phyloP scores from a whole-genome alignment of 1,140 invertebrate species.

The Oppia nitens region DNA sequence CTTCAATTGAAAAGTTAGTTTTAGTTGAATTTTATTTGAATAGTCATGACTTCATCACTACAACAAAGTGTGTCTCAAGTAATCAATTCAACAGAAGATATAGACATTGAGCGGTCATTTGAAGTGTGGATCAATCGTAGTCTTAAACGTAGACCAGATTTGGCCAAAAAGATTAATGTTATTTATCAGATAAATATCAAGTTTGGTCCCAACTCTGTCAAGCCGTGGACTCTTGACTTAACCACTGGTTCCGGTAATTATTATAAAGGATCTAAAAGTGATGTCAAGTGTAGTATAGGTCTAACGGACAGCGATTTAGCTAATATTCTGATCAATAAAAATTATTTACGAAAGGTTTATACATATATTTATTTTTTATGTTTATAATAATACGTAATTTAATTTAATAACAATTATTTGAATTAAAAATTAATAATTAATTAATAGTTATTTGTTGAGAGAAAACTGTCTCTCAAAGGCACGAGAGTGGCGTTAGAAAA shows the following conservation, averaged over 20 bases:
- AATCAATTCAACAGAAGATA: neutral
- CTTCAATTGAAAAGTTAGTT: too few relatives aligned
- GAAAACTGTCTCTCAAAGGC: neutral
- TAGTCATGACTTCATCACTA: too few relatives aligned
- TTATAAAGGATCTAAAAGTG: neutral
- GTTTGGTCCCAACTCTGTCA: too few relatives aligned
- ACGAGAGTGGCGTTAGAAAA: neutral
- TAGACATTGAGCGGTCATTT: neutral
- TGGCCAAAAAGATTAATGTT: neutral
- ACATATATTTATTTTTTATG: neutral
- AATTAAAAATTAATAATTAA: neutral
- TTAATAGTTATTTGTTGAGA: neutral
- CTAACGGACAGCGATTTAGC: neutral
- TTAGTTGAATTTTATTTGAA: too few relatives aligned
- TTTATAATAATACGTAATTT: neutral
- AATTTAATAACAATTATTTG: neutral
- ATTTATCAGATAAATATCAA: neutral
- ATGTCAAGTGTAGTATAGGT: neutral
- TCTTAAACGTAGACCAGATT: neutral
- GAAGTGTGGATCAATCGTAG: neutral
- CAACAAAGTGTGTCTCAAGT: neutral
- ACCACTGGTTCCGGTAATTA: neutral
- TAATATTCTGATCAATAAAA: neutral
- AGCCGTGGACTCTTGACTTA: neutral
- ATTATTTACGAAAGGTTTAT: neutral